Evolutionary conservation across 2,113 vertebrate genomes (phyloP).

Genomic region (Thunnus maccoyii): DNA sequence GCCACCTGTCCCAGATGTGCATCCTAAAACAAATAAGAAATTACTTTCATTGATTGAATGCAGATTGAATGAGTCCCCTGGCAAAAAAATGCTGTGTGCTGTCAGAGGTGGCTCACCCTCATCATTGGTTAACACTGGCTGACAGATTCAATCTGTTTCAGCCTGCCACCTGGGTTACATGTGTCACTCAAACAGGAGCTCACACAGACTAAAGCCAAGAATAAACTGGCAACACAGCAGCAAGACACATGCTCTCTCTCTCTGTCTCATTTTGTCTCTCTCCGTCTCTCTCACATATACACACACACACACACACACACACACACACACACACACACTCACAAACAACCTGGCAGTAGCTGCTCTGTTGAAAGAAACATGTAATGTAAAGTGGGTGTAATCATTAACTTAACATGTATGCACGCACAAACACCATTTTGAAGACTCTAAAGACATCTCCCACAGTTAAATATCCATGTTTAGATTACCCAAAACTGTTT

Average conservation of each 20-base stretch:
- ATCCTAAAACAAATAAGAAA: constrained; percentile 91
- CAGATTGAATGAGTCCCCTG: constrained; percentile 88
- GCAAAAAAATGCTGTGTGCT: constrained; percentile 75
- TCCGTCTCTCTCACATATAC: neutral
- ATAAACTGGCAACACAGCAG: neutral
- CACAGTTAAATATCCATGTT: too few relatives aligned
- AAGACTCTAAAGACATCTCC: too few relatives aligned
- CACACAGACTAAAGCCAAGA: neutral
- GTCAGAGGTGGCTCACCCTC: constrained; percentile 87
- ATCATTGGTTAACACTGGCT: constrained; percentile 90
- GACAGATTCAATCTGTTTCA: constrained; percentile 93
- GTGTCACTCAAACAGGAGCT: constrained; percentile 83
- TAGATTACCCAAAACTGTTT: too few relatives aligned
- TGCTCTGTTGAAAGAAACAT: too few relatives aligned
- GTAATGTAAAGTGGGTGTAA: too few relatives aligned
- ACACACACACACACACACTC: neutral
- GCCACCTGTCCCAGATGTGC: constrained; percentile 74
- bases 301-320: neutral
- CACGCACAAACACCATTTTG: too few relatives aligned
- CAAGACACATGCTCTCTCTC: constrained; percentile 53
- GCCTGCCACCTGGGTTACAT: constrained; percentile 83
- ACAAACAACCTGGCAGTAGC: too few relatives aligned
- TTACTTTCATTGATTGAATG: constrained; percentile 94
- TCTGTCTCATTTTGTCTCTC: neutral
- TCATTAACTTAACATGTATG: too few relatives aligned